Conservation (phyloP, 2,888 invertebrate species). For the Drosophila paranaensis region DNA sequence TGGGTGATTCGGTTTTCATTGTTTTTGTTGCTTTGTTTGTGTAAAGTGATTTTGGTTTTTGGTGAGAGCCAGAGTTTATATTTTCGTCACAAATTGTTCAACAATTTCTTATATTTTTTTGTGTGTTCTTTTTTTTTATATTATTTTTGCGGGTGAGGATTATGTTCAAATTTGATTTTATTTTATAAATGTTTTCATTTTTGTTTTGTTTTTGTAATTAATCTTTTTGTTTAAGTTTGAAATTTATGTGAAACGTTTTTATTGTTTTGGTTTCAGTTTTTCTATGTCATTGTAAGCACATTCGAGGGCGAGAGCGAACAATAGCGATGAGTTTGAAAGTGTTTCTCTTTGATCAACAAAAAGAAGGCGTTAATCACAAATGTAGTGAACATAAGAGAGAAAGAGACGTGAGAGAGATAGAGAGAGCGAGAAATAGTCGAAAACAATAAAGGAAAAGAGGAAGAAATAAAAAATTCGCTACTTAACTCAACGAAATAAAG, state of each 20-base stretch:
- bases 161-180: conserved; percentile 47
- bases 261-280: conserved; percentile 44
- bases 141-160: conserved; percentile 28
- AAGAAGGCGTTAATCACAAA: conserved; percentile 36
- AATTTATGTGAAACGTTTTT: conserved; percentile 56
- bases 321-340: conserved; percentile 47
- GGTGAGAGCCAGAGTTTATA: conserved; percentile 36
- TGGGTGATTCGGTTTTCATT: conserved; percentile 49
- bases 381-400: conserved; percentile 9
- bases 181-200: conserved; percentile 20
- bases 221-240: conserved; percentile 9
- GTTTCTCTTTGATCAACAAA: conserved; percentile 21
- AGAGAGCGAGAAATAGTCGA: neutral
- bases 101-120: conserved; percentile 3
- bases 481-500: conserved; percentile 55
- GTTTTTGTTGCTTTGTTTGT: conserved; percentile 41
- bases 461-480: conserved; percentile 28
- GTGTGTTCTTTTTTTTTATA: conserved; percentile 4
- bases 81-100: conserved; percentile 42
- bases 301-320: conserved; percentile 52
- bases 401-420: neutral
- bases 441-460: conserved; percentile 16
- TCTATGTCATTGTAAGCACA: conserved; percentile 47
- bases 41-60: conserved; percentile 38
- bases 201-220: conserved; percentile 16